Evolutionary conservation across 2,888 invertebrate genomes (phyloP).

Genomic region (Harpalus rubripes): DNA sequence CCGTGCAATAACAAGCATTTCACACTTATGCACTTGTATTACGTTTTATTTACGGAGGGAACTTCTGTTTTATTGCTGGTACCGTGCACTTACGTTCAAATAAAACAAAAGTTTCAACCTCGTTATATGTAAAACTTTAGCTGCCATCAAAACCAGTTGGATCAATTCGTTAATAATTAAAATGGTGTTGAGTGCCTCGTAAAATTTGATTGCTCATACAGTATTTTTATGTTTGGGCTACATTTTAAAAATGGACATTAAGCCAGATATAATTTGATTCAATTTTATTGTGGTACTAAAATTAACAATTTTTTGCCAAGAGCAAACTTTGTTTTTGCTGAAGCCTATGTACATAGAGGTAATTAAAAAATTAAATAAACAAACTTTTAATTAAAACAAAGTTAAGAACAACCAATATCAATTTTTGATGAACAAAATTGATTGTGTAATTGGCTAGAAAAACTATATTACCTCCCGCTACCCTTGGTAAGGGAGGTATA

Average conservation of each 20-base stretch:
- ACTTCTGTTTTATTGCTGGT: slow-evolving; percentile 2
- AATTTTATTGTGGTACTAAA: slow-evolving; percentile 7
- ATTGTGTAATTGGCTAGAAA: too few species aligned
- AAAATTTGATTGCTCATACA: slow-evolving; percentile 36
- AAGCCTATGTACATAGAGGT: too few species aligned
- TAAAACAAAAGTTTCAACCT: slow-evolving; percentile 16
- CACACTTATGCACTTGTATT: neutral
- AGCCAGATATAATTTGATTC: neutral
- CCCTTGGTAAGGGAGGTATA: too few species aligned
- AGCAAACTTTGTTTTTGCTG: too few species aligned
- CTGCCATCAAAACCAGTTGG: slow-evolving; percentile 24
- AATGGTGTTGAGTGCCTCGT: slow-evolving; percentile 46
- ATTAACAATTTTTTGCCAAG: neutral
- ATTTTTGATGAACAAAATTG: too few species aligned
- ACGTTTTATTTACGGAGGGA: slow-evolving; percentile 1
- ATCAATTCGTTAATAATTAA: slow-evolving; percentile 49
- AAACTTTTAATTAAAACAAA: too few species aligned
- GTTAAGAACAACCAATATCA: too few species aligned
- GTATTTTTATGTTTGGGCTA: slow-evolving; percentile 15
- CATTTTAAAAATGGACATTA: slow-evolving; percentile 26
- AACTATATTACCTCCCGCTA: too few species aligned
- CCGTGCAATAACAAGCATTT: slow-evolving; percentile 19
- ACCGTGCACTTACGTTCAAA: slow-evolving; percentile 13
- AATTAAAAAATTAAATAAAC: too few species aligned
- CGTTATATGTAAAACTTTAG: slow-evolving; percentile 33